Conservation (phyloP, 2,797 vertebrate genomes). For the Typhlichthys subterraneus region DNA sequence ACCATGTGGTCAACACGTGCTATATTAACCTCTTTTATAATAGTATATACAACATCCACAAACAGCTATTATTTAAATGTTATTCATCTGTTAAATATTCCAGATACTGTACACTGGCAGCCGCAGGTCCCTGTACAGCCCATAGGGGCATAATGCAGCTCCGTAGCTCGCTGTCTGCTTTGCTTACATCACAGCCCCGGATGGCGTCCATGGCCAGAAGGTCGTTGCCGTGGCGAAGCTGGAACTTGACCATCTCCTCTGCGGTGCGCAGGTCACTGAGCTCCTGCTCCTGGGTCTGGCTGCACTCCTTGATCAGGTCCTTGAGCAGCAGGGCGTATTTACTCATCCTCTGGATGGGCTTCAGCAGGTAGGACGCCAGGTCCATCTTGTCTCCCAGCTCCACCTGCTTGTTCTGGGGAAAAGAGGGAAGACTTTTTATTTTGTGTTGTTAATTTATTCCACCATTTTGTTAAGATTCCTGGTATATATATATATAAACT, state of each 20-base stretch:
- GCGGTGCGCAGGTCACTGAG: constrained; percentile 80
- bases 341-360: constrained; percentile 87
- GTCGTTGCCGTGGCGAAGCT: constrained; percentile 87
- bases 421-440: neutral
- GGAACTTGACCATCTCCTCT: constrained; percentile 86
- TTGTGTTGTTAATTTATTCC: neutral
- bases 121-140: neutral
- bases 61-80: too few relatives aligned
- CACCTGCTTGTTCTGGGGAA: constrained; percentile 78
- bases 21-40: too few relatives aligned
- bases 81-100: constrained; percentile 2
- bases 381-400: constrained; percentile 87
- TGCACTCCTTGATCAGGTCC: constrained; percentile 84
- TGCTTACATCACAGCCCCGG: constrained; percentile 83
- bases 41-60: too few relatives aligned
- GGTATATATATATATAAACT: neutral
- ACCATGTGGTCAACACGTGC: too few relatives aligned
- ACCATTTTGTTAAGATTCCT: neutral
- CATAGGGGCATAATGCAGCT: too few relatives aligned
- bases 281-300: constrained; percentile 81
- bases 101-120: neutral
- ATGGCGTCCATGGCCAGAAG: constrained; percentile 88
- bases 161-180: too few relatives aligned
- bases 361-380: constrained; percentile 86
- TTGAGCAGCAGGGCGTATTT: constrained; percentile 85